Conservation (phyloP, 1,140 invertebrate genomes). For the Halictus rubicundus region DNA sequence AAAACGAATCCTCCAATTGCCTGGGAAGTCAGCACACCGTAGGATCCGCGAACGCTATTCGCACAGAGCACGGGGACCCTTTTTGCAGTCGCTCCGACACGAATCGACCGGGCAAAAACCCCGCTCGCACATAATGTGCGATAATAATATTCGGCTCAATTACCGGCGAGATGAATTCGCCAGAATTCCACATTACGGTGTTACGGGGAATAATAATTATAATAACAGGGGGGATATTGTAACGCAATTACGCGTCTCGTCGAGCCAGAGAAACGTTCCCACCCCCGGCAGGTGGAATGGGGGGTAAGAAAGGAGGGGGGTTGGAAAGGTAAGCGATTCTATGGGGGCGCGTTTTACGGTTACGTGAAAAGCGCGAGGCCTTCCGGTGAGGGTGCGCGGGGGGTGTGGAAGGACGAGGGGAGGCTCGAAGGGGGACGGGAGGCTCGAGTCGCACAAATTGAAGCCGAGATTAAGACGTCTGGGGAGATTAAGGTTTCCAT, state of each 20-base stretch:
- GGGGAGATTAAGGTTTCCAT: constrained; percentile 63
- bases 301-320: neutral
- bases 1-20: no score
- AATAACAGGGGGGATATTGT: constrained; percentile 1
- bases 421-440: constrained; percentile 18
- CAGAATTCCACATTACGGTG: constrained; percentile 16
- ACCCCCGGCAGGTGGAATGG: neutral
- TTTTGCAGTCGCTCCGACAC: no score
- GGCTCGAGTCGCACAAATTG: constrained; percentile 57
- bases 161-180: constrained; percentile 11
- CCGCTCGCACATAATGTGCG: neutral
- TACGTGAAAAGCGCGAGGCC: constrained; percentile 18
- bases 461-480: constrained; percentile 67
- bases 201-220: constrained; percentile 10
- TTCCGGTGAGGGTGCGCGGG: neutral
- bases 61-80: no score
- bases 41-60: no score
- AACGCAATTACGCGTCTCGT: constrained; percentile 21
- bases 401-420: neutral
- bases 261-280: neutral
- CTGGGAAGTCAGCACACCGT: no score
- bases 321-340: constrained; percentile 14
- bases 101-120: no score
- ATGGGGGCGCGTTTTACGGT: constrained; percentile 25
- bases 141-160: constrained; percentile 31